Evolutionary conservation across 2,797 vertebrate species (phyloP).

Genomic region (Vultur gryphus): DNA sequence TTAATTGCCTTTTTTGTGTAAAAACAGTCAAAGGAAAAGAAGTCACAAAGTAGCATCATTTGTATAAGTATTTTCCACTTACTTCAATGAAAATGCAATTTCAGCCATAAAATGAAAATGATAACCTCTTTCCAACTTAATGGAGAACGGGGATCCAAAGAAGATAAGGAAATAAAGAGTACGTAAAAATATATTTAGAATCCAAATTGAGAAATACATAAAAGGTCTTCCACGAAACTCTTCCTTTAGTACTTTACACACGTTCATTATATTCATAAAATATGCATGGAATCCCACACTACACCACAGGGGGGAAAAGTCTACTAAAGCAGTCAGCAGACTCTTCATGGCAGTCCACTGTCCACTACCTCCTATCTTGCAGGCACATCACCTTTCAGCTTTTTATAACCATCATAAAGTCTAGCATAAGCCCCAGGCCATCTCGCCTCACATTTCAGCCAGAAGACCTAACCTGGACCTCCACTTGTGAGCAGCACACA

Average conservation of each 20-base stretch:
- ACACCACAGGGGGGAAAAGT: neutral
- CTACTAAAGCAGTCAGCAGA: neutral
- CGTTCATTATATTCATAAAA: neutral
- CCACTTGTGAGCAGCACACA: neutral
- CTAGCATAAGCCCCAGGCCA: too few species aligned
- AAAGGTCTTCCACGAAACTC: neutral
- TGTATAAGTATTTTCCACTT: neutral
- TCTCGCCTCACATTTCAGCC: fast-evolving
- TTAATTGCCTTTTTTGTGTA: neutral
- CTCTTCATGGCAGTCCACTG: neutral
- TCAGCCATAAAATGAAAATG: neutral
- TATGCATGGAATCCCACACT: neutral
- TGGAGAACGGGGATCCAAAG: neutral
- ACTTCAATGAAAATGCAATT: neutral
- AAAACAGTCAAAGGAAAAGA: neutral
- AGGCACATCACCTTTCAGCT: neutral
- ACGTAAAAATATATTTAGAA: neutral
- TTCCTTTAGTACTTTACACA: neutral
- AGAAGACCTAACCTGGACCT: neutral
- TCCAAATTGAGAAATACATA: neutral
- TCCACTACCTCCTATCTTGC: neutral
- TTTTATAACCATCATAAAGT: too few species aligned
- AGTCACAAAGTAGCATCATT: neutral
- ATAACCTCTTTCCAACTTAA: neutral
- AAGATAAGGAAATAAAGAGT: neutral